A percentile compares a stretch with the other conserved stretches of the same genome.
phyloP scores from a whole-genome alignment of 1,140 invertebrate species.

The Dendrolimus punctatus region DNA sequence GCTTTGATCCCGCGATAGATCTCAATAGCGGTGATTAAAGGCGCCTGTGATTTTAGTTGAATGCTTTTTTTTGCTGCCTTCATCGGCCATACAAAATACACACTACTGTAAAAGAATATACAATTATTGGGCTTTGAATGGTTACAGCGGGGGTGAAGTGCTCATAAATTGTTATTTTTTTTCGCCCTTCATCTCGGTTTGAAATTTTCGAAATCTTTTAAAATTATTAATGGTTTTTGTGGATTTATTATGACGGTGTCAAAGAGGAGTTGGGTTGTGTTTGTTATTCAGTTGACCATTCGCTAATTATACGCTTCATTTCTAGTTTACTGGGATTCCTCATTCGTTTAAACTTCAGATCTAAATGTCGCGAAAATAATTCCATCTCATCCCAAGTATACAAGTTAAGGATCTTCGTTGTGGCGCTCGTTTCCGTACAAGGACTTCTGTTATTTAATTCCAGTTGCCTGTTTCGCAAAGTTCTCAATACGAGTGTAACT shows the following conservation, averaged over 20 bases:
- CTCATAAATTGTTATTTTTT: slow-evolving; percentile 69
- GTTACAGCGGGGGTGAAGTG: slow-evolving; percentile 69
- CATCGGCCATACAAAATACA: slow-evolving; percentile 61
- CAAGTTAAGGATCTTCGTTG: too few relatives aligned
- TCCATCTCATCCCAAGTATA: too few relatives aligned
- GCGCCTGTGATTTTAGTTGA: slow-evolving; percentile 70
- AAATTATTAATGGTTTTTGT: slow-evolving; percentile 56
- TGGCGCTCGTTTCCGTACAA: too few relatives aligned
- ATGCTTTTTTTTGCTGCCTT: slow-evolving; percentile 62
- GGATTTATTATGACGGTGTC: slow-evolving; percentile 55
- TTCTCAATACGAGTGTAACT: too few relatives aligned
- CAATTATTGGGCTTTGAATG: slow-evolving; percentile 70
- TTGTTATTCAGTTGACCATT: slow-evolving; percentile 36
- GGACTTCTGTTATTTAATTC: too few relatives aligned
- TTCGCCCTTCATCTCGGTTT: slow-evolving; percentile 19
- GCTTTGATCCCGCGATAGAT: slow-evolving; percentile 68
- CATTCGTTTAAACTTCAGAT: too few relatives aligned
- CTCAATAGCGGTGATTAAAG: slow-evolving; percentile 71
- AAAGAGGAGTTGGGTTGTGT: slow-evolving; percentile 41
- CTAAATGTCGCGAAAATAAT: too few relatives aligned
- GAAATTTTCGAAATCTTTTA: slow-evolving; percentile 56
- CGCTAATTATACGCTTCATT: slow-evolving; percentile 53
- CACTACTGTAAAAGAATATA: slow-evolving; percentile 72
- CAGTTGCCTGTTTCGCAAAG: too few relatives aligned
- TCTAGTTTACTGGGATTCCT: neutral